Percentiles rank a stretch among this genome's conserved stretches.
Evolutionary conservation across 2,888 invertebrate species (phyloP).

Genomic region (Monochamus alternatus): DNA sequence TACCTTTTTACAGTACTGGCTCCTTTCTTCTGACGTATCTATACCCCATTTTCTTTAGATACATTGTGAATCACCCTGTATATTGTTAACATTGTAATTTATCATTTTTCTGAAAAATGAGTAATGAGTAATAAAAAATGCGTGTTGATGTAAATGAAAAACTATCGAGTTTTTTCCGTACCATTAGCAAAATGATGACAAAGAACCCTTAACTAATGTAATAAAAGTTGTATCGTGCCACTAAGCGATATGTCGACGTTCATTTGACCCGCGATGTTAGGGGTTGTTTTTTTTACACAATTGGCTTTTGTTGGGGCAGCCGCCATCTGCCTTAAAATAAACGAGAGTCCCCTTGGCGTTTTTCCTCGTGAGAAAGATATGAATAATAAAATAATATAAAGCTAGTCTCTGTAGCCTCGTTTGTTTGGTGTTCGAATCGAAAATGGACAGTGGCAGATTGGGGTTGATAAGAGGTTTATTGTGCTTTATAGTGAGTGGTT

Average conservation of each 20-base stretch:
- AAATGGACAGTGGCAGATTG: not conserved
- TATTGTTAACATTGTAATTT: too few relatives aligned
- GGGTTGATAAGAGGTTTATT: not conserved
- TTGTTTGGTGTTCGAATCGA: constrained; percentile 1
- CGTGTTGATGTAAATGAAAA: too few relatives aligned
- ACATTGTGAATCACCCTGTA: too few relatives aligned
- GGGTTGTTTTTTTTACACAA: constrained; percentile 2
- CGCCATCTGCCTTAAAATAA: constrained; percentile 2
- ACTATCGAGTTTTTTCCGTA: too few relatives aligned
- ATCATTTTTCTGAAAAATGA: too few relatives aligned
- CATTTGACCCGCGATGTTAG: not conserved
- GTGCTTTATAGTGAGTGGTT: not conserved
- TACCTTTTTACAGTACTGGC: too few relatives aligned
- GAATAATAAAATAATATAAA: not conserved
- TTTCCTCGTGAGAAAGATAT: constrained; percentile 1
- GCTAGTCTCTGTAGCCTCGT: not conserved
- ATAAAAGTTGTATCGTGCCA: not conserved
- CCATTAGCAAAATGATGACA: too few relatives aligned
- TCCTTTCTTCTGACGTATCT: too few relatives aligned
- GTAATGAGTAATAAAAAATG: too few relatives aligned
- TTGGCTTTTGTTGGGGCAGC: not conserved
- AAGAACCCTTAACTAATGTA: too few relatives aligned
- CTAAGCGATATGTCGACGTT: constrained; percentile 2
- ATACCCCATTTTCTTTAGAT: too few relatives aligned
- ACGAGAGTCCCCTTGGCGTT: not conserved